These are phyloP conservation scores for Tenthredo notha DNA, from an alignment of 2,888 invertebrate species.

Conservation along the genomic window DNA sequence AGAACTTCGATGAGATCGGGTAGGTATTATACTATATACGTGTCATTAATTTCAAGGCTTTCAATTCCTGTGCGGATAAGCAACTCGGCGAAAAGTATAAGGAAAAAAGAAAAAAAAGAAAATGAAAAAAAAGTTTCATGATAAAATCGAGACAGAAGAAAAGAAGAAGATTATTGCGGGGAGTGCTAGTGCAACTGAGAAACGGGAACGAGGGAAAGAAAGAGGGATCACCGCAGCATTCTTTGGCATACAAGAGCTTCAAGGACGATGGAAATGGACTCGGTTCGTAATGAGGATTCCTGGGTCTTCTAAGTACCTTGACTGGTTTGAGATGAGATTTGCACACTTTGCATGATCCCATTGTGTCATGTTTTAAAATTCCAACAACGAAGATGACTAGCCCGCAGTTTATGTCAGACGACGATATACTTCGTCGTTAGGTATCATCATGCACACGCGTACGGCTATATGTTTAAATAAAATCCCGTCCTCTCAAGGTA, in stretches of 20 bases:
- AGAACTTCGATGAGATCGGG: neutral
- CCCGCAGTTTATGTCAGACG: neutral
- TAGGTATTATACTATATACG: neutral
- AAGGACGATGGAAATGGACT: constrained; percentile 43
- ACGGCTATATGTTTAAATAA: neutral
- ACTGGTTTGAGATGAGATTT: constrained; percentile 17
- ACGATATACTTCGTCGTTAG: neutral
- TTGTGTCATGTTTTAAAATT: constrained; percentile 22
- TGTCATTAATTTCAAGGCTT: constrained; percentile 7
- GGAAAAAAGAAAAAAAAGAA: neutral
- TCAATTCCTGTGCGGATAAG: neutral
- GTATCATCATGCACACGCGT: neutral
- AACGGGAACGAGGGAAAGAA: constrained; percentile 11
- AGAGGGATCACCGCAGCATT: constrained; percentile 40
- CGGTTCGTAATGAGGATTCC: constrained; percentile 41
- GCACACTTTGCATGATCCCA: constrained; percentile 41
- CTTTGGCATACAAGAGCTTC: constrained; percentile 38
- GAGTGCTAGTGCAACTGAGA: neutral
- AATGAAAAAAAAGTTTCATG: neutral
- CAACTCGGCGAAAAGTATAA: neutral
- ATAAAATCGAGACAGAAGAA: neutral
- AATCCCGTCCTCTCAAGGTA: neutral
- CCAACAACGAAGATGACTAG: neutral
- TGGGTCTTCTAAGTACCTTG: constrained; percentile 12
- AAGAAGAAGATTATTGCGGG: neutral